Percentiles rank a stretch among this genome's conserved stretches.
phyloP scores from a whole-genome alignment of 1,140 invertebrate species.

The Meloidogyne chitwoodi region DNA sequence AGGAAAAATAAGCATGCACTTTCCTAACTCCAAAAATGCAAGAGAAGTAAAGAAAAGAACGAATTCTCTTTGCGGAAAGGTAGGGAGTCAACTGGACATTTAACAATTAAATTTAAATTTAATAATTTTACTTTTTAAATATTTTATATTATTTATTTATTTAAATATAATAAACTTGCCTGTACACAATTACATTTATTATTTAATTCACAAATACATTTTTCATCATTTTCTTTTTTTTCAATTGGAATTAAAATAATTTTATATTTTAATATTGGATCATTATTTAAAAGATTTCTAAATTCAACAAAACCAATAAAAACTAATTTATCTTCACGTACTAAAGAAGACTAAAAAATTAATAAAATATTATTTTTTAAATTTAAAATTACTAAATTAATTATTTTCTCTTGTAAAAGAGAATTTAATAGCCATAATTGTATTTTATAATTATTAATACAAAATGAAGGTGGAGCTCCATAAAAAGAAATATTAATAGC shows the following conservation, averaged over 20 bases:
- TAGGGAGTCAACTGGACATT: no score
- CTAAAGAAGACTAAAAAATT: no score
- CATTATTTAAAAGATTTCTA: background rate
- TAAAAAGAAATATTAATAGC: constrained; percentile 5
- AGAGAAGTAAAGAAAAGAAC: no score
- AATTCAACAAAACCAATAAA: background rate
- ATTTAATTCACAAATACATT: background rate
- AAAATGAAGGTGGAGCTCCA: background rate
- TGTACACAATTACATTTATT: constrained; percentile 4
- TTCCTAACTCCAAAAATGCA: no score
- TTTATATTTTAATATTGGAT: background rate
- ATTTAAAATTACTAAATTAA: background rate
- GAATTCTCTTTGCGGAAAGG: no score
- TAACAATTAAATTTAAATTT: no score
- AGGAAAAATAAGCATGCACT: no score
- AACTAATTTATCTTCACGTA: background rate
- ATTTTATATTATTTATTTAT: no score
- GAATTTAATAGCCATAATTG: constrained; percentile 3
- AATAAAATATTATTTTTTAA: no score
- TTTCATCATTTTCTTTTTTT: background rate
- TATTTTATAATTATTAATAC: background rate
- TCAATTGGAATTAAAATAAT: background rate
- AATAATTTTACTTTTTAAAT: no score
- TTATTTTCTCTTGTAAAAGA: background rate
- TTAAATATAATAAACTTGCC: background rate